These are phyloP conservation scores for Eclectus roratus DNA, from an alignment of 2,113 vertebrate species.

Conservation along the genomic window DNA sequence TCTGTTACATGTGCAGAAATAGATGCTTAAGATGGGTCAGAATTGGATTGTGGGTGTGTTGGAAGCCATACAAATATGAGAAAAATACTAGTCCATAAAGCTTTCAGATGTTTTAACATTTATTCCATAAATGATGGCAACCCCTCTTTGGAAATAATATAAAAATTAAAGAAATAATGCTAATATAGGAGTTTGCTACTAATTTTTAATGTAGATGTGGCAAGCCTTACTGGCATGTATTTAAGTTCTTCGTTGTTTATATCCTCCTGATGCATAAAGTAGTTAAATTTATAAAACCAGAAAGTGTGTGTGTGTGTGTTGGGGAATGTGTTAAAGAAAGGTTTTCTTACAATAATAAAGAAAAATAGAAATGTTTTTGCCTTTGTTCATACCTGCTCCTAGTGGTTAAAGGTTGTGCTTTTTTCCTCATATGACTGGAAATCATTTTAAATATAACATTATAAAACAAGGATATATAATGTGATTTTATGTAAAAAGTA, in stretches of 20 bases:
- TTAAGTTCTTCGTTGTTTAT: neutral
- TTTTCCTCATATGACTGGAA: neutral
- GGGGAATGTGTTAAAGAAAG: neutral
- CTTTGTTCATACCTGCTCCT: neutral
- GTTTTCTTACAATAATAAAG: neutral
- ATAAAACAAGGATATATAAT: neutral
- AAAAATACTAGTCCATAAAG: neutral
- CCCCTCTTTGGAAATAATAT: neutral
- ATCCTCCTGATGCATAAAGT: neutral
- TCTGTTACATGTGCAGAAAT: neutral
- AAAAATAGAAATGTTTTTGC: neutral
- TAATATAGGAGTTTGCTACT: neutral
- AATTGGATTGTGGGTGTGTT: fast-evolving
- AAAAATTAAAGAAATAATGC: neutral
- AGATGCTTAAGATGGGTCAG: neutral
- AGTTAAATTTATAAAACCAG: neutral
- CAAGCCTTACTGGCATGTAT: neutral
- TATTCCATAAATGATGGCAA: neutral
- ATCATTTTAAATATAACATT: neutral
- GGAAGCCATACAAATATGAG: neutral
- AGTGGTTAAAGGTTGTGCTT: neutral
- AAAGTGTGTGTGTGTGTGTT: neutral
- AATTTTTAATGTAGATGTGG: neutral
- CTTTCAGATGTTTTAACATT: neutral
- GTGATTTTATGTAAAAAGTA: neutral